Evolutionary conservation across 2,888 invertebrate genomes (phyloP).

Genomic region (Pristionchus maxplancki): DNA sequence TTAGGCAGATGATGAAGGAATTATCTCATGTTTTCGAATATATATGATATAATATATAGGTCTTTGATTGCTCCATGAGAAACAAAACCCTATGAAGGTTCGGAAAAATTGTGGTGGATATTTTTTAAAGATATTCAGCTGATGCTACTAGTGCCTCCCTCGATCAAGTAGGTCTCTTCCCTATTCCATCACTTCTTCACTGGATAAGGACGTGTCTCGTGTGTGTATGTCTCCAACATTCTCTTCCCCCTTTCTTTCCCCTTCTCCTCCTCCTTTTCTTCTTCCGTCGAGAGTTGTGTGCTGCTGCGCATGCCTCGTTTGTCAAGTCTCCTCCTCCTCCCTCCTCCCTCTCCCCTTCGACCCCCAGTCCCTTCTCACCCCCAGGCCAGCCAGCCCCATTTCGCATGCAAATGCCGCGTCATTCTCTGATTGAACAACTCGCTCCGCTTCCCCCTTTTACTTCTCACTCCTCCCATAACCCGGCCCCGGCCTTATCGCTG

Average conservation of each 20-base stretch:
- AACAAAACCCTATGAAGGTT: too few relatives aligned
- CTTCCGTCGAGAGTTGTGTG: constrained; percentile 39
- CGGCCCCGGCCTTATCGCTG: too few relatives aligned
- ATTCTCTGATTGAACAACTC: constrained; percentile 1
- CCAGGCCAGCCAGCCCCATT: not conserved
- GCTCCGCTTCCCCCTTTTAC: not conserved
- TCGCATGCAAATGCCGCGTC: constrained; percentile 25
- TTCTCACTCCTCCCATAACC: too few relatives aligned
- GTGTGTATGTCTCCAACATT: constrained; percentile 28
- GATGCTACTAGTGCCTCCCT: too few relatives aligned
- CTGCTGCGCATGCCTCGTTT: constrained; percentile 10
- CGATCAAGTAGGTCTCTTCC: not conserved
- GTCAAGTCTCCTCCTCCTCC: constrained; percentile 15
- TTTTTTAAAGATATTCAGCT: too few relatives aligned
- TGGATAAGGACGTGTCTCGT: constrained; percentile 1
- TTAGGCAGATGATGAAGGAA: too few relatives aligned
- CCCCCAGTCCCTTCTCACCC: constrained; percentile 20
- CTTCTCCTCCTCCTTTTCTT: constrained; percentile 17
- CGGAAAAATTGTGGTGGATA: too few relatives aligned
- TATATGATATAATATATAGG: too few relatives aligned
- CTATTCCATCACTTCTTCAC: not conserved
- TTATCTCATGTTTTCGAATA: too few relatives aligned
- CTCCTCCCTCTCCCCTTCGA: not conserved
- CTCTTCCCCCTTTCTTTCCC: constrained; percentile 2
- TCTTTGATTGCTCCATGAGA: too few relatives aligned